A percentile compares a stretch with the other conserved stretches of the same genome.
Conservation (phyloP, 2,113 vertebrate species). For the Podilymbus podiceps region DNA sequence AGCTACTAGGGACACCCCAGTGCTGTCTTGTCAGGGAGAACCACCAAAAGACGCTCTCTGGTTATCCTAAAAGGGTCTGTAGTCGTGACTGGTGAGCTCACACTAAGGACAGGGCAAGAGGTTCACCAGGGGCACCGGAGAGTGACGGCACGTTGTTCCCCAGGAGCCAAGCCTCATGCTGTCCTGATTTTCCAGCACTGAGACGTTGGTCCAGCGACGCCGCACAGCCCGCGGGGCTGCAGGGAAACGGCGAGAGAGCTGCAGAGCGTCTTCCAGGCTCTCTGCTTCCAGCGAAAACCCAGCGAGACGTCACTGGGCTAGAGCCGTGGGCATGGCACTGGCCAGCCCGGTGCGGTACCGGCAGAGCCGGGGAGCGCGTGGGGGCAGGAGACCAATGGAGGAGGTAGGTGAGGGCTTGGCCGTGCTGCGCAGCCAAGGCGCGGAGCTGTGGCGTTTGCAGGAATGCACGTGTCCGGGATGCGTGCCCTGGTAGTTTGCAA, state of each 20-base stretch:
- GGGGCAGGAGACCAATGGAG: no score
- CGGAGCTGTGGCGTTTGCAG: not conserved
- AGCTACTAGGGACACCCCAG: not conserved
- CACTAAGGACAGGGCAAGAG: not conserved
- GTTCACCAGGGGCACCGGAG: not conserved
- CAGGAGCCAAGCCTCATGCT: not conserved
- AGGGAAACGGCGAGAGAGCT: not conserved
- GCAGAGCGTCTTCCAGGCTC: not conserved
- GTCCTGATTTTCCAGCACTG: not conserved
- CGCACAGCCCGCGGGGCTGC: not conserved
- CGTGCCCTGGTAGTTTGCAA: rapidly evolving
- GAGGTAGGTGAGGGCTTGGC: not conserved
- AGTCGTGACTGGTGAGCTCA: not conserved
- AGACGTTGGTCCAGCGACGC: rapidly evolving
- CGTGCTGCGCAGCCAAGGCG: rapidly evolving
- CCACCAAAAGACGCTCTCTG: not conserved
- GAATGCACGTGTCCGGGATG: not conserved
- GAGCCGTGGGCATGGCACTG: no score
- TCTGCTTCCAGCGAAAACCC: not conserved
- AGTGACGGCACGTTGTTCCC: rapidly evolving
- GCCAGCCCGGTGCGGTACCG: no score
- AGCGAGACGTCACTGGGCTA: not conserved
- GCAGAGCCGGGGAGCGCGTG: not conserved
- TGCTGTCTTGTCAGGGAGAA: not conserved
- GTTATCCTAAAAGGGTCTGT: no score